Evolutionary conservation across 1,140 invertebrate genomes (phyloP), one percentile per base, ranked within the genome.

Genomic region (Bicyclus anynana): DNA sequence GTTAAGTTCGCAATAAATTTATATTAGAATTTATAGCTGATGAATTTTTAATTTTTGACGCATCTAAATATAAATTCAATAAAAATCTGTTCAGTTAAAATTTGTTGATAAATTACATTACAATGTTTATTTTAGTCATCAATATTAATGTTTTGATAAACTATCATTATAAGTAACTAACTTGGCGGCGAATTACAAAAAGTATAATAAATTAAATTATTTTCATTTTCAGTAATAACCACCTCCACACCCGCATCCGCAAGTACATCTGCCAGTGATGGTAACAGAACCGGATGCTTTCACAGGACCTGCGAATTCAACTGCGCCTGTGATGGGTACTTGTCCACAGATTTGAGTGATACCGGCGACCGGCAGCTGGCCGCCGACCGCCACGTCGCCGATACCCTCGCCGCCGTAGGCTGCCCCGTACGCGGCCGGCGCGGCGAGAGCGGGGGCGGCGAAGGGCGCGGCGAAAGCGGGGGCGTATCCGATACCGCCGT

Each of bases 381-480:
- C 69, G 35, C 50, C 60, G 5, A 71, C 67, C 4, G 56, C 60
- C 26, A 74, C 53, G 14, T 65, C 59, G 2, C 72, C 72, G 29
- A 49, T 46, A 21, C 72, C 69, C 6, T 42, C 47, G 14, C 66
- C 67, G 9, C 69, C 65, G 52, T 75, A 71, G 5, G 49, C 49
- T n/a, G 38, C 58, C 4, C 38, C 52, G 17, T 29, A 29, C 5
- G 27, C 27, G 27, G 10, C 2, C 27, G 27, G 27, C 2, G 27
- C 4, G 5, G 5, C 27, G 9, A 29, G 27, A 6, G 5, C 10
- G 4, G 27, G 10, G 2, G 5, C 27, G 27, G 27, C 27, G 10
- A 29, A 23, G 10, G 27, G 5, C 5, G 2, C 27, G 27, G 5
- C 27, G 2, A 7, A 6, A 7, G 2, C 5, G 5, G 10, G 5